phyloP scores from a whole-genome alignment of 2,888 invertebrate species.

The Cryptophagus acutangulus region DNA sequence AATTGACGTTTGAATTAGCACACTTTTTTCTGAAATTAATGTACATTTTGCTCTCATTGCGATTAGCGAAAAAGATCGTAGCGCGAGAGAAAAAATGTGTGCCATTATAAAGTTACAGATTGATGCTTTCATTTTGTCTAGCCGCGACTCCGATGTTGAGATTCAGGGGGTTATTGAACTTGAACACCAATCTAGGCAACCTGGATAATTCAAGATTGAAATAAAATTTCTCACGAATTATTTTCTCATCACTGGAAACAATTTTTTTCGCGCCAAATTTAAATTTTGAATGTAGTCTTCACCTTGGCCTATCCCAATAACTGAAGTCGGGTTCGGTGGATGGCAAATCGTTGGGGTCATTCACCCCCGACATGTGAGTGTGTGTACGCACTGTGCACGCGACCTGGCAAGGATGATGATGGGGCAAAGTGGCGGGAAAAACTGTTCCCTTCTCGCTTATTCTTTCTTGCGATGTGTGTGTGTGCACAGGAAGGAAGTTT shows the following conservation, averaged over 20 bases:
- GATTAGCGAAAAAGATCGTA: background rate
- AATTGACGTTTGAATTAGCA: too few species aligned
- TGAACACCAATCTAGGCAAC: constrained; percentile 33
- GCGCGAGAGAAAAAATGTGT: constrained; percentile 32
- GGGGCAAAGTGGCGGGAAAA: constrained; percentile 42
- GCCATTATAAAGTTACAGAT: constrained; percentile 33
- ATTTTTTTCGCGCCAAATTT: constrained; percentile 13
- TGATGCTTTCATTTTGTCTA: constrained; percentile 38
- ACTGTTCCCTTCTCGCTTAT: constrained; percentile 29
- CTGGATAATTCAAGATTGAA: constrained; percentile 28
- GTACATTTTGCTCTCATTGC: background rate
- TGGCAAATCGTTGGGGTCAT: constrained; percentile 45
- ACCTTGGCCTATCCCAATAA: constrained; percentile 48
- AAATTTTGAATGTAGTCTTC: too few species aligned
- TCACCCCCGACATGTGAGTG: constrained; percentile 35
- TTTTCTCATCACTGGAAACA: too few species aligned
- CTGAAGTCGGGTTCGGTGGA: constrained; percentile 39
- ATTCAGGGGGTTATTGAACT: constrained; percentile 32
- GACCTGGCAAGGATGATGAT: too few species aligned
- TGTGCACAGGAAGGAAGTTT: constrained; percentile 37
- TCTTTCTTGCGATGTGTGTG: constrained; percentile 27
- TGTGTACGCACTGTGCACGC: constrained; percentile 42
- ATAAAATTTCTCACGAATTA: constrained; percentile 26
- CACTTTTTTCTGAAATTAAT: background rate
- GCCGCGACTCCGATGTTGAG: constrained; percentile 21